Conservation (phyloP, 2,888 invertebrate genomes). For the Lysandra coridon region DNA sequence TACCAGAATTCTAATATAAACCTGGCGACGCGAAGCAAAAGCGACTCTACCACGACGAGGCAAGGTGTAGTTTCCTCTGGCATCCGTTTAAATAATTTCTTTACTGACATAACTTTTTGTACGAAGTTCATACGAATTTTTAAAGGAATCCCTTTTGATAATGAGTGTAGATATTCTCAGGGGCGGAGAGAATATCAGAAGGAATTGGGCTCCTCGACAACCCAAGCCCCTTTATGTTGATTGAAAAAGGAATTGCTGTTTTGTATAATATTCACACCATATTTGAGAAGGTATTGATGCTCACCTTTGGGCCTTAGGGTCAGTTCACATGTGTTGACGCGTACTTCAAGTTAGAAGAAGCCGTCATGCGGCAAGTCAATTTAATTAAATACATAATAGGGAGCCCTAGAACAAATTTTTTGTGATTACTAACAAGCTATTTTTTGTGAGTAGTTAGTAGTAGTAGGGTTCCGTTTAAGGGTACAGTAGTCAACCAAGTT, state of each 20-base stretch:
- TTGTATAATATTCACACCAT: conserved; percentile 8
- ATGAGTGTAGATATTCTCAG: conserved; percentile 17
- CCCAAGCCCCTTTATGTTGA: conserved; percentile 8
- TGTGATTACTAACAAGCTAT: too few species aligned
- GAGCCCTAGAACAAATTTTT: too few species aligned
- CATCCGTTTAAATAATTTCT: conserved; percentile 17
- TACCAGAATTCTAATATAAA: conserved; percentile 15
- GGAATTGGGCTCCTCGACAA: conserved; percentile 7
- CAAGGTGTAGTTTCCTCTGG: not conserved
- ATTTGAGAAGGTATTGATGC: not conserved
- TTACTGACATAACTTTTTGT: conserved; percentile 22
- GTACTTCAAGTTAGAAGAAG: too few species aligned
- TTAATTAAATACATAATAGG: too few species aligned
- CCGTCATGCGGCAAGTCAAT: too few species aligned
- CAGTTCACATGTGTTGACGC: not conserved
- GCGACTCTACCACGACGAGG: not conserved
- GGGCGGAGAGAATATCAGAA: conserved; percentile 1
- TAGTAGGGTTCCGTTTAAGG: too few species aligned
- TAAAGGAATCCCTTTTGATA: conserved; percentile 16
- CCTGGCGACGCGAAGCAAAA: not conserved
- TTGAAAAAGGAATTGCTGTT: conserved; percentile 11
- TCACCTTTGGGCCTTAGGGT: not conserved
- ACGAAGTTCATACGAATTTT: conserved; percentile 18
- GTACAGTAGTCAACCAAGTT: too few species aligned
- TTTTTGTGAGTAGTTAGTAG: too few species aligned